These are phyloP conservation scores for Gavia stellata DNA, from an alignment of 2,113 vertebrate species.

Conservation along the genomic window DNA sequence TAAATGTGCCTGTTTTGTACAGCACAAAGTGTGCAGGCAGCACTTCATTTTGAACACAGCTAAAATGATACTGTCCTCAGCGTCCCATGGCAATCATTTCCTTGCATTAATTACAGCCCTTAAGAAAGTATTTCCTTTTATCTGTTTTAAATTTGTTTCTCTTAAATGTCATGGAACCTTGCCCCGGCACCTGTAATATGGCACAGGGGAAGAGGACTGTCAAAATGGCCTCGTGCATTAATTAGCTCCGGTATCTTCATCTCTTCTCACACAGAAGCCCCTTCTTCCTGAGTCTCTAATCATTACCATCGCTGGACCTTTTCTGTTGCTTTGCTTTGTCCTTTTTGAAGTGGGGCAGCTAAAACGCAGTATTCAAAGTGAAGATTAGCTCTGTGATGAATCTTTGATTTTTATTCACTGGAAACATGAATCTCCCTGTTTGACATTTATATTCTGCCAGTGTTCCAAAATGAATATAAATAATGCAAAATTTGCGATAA, in stretches of 20 bases:
- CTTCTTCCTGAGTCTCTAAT: not conserved
- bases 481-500: slow-evolving; percentile 52
- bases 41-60: not conserved
- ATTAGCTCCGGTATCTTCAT: not conserved
- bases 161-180: not conserved
- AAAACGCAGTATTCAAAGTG: not conserved
- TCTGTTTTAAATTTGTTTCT: not conserved
- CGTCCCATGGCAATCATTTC: not conserved
- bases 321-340: not conserved
- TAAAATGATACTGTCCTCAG: not conserved
- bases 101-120: slow-evolving; percentile 24
- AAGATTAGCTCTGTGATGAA: slow-evolving; percentile 1
- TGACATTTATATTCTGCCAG: slow-evolving; percentile 45
- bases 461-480: slow-evolving; percentile 49
- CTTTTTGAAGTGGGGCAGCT: not conserved
- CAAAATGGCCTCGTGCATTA: not conserved
- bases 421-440: slow-evolving; percentile 21
- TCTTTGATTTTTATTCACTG: slow-evolving; percentile 16
- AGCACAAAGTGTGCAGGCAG: not conserved
- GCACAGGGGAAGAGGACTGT: not conserved
- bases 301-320: not conserved
- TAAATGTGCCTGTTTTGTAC: not conserved
- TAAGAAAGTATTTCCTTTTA: slow-evolving; percentile 30
- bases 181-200: not conserved
- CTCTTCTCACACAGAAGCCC: not conserved